A percentile compares a stretch with the other conserved stretches of the same genome.
phyloP scores from a whole-genome alignment of 1,140 invertebrate genomes.

The Aphaenogaster rudis region DNA sequence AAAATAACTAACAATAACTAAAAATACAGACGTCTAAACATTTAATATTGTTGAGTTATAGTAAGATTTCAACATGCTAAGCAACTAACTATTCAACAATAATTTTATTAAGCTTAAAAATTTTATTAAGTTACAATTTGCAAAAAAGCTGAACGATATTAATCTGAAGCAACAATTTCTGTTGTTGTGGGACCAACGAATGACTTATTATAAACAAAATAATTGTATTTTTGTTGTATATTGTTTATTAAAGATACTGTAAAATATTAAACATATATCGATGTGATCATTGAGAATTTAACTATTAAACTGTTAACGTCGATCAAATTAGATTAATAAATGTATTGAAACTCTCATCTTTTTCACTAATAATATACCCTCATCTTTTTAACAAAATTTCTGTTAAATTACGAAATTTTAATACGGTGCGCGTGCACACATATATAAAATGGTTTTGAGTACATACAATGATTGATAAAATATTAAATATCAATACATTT shows the following conservation, averaged over 20 bases:
- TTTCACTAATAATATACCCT: constrained; percentile 6
- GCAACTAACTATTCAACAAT: neutral
- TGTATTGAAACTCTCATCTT: neutral
- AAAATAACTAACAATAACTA: neutral
- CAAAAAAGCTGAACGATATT: neutral
- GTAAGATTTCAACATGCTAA: neutral
- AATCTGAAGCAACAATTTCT: neutral
- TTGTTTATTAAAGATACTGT: neutral
- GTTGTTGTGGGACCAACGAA: constrained; percentile 32
- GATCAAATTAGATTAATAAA: constrained; percentile 29
- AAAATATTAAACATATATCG: constrained; percentile 10
- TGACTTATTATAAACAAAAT: neutral
- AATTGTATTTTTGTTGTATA: constrained; percentile 3
- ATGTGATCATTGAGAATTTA: constrained; percentile 16
- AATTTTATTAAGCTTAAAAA: neutral
- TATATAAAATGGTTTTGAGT: neutral
- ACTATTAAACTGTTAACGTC: constrained; percentile 24
- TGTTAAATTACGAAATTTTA: neutral
- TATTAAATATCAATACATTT: too few relatives aligned
- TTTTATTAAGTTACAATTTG: neutral
- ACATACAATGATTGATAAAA: neutral
- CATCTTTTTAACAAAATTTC: neutral
- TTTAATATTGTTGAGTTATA: constrained; percentile 8
- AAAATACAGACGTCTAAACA: constrained; percentile 24
- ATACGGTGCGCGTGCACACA: too few relatives aligned